These are phyloP conservation scores for Romanogobio albipinnatus DNA, from an alignment of 2,113 vertebrate species.

Conservation along the genomic window DNA sequence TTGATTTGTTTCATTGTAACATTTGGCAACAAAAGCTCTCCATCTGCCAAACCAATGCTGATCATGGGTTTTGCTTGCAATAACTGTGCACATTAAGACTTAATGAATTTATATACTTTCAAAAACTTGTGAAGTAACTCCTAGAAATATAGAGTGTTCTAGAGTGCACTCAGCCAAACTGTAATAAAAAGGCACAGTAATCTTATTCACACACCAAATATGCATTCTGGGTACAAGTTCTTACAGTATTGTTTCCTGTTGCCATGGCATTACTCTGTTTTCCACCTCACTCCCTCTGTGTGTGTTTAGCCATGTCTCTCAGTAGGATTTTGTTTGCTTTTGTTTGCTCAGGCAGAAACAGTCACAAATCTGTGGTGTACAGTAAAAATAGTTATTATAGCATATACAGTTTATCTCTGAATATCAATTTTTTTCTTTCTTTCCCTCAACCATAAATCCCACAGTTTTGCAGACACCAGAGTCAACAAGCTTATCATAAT, in stretches of 20 bases:
- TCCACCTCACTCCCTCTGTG: conserved; percentile 22
- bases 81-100: not conserved
- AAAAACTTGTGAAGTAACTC: not conserved
- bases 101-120: not conserved
- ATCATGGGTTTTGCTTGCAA: not conserved
- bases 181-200: conserved; percentile 5
- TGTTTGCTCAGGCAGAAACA: conserved; percentile 43
- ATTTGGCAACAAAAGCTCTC: not conserved
- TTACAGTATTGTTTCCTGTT: conserved; percentile 53
- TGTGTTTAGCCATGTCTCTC: conserved; percentile 18
- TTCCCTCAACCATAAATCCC: not conserved
- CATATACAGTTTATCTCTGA: conserved; percentile 3
- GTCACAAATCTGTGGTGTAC: conserved; percentile 24
- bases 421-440: not conserved
- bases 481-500: not conserved
- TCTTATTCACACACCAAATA: conserved; percentile 38
- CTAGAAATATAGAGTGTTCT: not conserved
- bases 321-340: conserved; percentile 1
- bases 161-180: not conserved
- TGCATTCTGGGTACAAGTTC: conserved; percentile 44
- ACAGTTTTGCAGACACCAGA: not conserved
- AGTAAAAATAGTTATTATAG: conserved; percentile 10
- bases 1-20: conserved; percentile 1
- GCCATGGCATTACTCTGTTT: conserved; percentile 47
- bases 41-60: not conserved